Evolutionary conservation across 2,797 vertebrate species (phyloP).

Genomic region (Rhinatrema bivittatum): DNA sequence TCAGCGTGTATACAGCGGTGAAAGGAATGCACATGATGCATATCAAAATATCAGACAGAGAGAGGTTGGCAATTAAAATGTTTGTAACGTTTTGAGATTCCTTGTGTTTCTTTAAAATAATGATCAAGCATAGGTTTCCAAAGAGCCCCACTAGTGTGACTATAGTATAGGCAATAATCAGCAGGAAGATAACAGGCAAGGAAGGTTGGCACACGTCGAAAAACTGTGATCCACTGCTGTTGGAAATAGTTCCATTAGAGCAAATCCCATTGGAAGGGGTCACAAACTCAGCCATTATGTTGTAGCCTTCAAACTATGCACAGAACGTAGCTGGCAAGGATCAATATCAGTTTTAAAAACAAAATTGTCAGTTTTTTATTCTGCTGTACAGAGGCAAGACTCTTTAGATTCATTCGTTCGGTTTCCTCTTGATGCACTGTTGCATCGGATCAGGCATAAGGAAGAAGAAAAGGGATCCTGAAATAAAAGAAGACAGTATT

Average conservation of each 20-base stretch:
- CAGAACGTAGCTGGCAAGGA: constrained; percentile 8
- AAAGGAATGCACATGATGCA: constrained; percentile 77
- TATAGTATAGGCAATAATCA: constrained; percentile 53
- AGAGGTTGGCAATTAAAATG: constrained; percentile 78
- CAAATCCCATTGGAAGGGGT: constrained; percentile 15
- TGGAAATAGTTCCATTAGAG: constrained; percentile 24
- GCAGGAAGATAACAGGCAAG: constrained; percentile 32
- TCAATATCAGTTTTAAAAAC: background rate
- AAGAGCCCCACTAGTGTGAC: constrained; percentile 67
- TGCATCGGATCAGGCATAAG: background rate
- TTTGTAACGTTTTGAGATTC: constrained; percentile 81
- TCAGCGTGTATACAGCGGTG: constrained; percentile 75
- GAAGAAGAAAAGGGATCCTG: too few species aligned
- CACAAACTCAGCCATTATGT: constrained; percentile 24
- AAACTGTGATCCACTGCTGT: constrained; percentile 36
- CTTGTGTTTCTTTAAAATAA: constrained; percentile 70
- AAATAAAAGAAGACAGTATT: too few species aligned
- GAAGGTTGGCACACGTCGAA: constrained; percentile 42
- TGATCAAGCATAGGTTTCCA: constrained; percentile 75
- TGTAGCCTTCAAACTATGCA: constrained; percentile 3
- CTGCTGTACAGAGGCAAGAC: constrained; percentile 3
- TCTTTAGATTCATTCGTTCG: background rate
- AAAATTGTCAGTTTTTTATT: constrained; percentile 6
- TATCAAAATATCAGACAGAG: constrained; percentile 78
- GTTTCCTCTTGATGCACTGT: background rate